These are phyloP conservation scores for Antechinus flavipes DNA, from an alignment of 2,113 vertebrate species.

Conservation along the genomic window DNA sequence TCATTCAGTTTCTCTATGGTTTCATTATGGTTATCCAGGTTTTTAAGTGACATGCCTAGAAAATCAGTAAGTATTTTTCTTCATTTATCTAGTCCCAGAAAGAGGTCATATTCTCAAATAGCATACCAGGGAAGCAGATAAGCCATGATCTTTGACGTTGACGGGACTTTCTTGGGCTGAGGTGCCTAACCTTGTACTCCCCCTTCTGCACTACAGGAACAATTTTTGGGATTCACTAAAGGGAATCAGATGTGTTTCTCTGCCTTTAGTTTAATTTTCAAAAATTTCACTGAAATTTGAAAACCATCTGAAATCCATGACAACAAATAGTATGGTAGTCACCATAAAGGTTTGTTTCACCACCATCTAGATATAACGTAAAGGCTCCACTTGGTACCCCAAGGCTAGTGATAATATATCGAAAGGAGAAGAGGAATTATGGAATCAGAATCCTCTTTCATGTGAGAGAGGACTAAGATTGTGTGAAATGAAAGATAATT, in stretches of 20 bases:
- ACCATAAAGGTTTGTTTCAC: not conserved
- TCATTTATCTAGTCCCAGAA: not conserved
- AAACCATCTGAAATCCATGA: not conserved
- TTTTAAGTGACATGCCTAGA: not conserved
- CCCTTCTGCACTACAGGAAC: not conserved
- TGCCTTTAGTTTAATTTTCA: not conserved
- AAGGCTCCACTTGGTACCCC: not conserved
- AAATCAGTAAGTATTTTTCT: not conserved
- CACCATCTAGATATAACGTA: not conserved
- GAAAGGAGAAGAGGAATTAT: not conserved
- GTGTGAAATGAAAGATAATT: not conserved
- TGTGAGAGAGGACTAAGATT: not conserved
- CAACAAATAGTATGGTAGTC: not conserved
- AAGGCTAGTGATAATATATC: not conserved
- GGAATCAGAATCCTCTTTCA: not conserved
- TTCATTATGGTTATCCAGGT: not conserved
- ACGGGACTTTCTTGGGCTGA: not conserved
- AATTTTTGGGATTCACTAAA: not conserved
- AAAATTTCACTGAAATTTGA: not conserved
- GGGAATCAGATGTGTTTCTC: not conserved
- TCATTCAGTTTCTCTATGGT: not conserved
- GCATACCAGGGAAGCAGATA: not conserved
- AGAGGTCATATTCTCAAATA: not conserved
- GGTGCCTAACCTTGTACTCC: not conserved
- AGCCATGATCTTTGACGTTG: no score